Evolutionary conservation across 2,797 vertebrate genomes (phyloP).

Genomic region (Tachyglossus aculeatus): DNA sequence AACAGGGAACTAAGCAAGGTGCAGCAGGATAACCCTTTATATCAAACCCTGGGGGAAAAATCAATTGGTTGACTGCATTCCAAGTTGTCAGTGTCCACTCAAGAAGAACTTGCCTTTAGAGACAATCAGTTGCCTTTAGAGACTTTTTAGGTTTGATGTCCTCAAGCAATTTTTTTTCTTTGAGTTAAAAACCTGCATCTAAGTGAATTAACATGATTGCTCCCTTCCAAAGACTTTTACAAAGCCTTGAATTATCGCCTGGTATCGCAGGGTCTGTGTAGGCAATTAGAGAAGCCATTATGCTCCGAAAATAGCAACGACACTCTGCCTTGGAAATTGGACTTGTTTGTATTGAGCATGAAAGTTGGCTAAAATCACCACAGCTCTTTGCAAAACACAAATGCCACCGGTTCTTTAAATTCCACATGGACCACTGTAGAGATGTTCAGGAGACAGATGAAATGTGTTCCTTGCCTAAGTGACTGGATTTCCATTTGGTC

Average conservation of each 20-base stretch:
- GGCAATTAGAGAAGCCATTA: not conserved
- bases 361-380: not conserved
- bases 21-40: no score
- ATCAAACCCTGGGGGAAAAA: no score
- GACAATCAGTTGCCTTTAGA: no score
- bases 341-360: not conserved
- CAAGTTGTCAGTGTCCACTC: no score
- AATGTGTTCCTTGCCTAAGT: not conserved
- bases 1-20: no score
- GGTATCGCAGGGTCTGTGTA: not conserved
- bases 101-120: no score
- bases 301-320: not conserved
- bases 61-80: no score
- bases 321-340: not conserved
- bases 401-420: not conserved
- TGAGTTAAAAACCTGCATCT: no score
- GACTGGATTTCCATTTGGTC: no score
- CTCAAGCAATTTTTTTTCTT: no score
- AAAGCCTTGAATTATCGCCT: not conserved
- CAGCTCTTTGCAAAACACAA: not conserved
- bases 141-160: no score
- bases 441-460: not conserved
- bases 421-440: not conserved
- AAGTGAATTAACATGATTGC: not conserved
- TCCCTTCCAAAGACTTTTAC: not conserved